These are phyloP conservation scores for Hirundichthys speculiger DNA, from an alignment of 2,113 vertebrate species.

Conservation along the genomic window DNA sequence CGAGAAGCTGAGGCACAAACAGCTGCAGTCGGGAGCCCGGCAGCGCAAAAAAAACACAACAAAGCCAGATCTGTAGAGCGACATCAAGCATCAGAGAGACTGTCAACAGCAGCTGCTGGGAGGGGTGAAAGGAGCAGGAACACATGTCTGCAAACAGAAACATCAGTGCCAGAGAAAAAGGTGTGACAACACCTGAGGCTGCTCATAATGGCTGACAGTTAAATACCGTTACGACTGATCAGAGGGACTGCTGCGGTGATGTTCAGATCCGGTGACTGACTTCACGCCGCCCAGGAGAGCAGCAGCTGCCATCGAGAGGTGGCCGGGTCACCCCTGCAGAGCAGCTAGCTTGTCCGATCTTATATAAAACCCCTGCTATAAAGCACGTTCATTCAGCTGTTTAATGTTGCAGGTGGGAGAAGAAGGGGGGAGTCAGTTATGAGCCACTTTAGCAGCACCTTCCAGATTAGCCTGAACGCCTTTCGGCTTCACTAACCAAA, in stretches of 20 bases:
- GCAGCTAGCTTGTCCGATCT: neutral
- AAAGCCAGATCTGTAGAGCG: slow-evolving; percentile 39
- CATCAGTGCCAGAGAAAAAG: slow-evolving; percentile 18
- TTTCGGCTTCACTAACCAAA: too few relatives aligned
- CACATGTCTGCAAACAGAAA: slow-evolving; percentile 16
- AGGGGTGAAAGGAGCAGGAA: slow-evolving; percentile 8
- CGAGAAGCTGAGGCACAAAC: slow-evolving; percentile 24
- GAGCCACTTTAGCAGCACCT: too few relatives aligned
- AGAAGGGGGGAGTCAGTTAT: too few relatives aligned
- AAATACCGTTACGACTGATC: neutral
- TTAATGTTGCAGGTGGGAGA: too few relatives aligned
- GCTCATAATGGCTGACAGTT: slow-evolving; percentile 10
- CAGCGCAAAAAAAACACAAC: slow-evolving; percentile 44
- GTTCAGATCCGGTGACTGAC: slow-evolving; percentile 2
- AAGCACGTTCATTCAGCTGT: too few relatives aligned
- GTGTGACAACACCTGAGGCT: slow-evolving; percentile 1
- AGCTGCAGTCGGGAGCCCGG: slow-evolving; percentile 51
- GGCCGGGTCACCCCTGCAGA: neutral
- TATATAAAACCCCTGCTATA: neutral
- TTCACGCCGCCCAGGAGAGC: neutral
- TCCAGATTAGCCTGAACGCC: too few relatives aligned
- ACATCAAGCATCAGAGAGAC: slow-evolving; percentile 31
- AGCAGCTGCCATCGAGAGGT: neutral
- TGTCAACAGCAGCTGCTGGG: slow-evolving; percentile 43
- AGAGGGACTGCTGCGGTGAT: neutral